These are phyloP conservation scores for Zygogramma bicolorata DNA, from an alignment of 2,888 invertebrate genomes.

Conservation along the genomic window DNA sequence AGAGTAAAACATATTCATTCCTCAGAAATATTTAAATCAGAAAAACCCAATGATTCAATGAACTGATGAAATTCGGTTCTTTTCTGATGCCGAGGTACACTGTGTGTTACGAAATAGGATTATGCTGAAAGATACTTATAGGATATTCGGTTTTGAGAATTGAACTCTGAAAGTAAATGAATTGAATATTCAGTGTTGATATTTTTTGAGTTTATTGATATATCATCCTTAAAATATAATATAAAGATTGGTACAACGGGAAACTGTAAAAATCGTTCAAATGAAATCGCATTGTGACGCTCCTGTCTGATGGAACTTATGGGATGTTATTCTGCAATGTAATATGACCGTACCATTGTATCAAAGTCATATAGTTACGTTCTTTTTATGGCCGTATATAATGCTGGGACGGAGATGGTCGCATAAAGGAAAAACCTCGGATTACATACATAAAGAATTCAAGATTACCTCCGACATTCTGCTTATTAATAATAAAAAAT, in stretches of 20 bases:
- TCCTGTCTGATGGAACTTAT: background rate
- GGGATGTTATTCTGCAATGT: background rate
- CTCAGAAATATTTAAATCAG: background rate
- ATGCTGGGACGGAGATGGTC: background rate
- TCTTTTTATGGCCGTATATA: background rate
- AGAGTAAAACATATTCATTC: background rate
- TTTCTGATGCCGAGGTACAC: too few species aligned
- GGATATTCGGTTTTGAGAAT: background rate
- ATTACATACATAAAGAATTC: background rate
- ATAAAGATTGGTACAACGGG: too few species aligned
- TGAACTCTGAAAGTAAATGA: background rate
- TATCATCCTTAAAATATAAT: too few species aligned
- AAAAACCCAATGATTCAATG: background rate
- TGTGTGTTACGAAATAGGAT: too few species aligned
- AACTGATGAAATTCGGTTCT: background rate
- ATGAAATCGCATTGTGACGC: too few species aligned
- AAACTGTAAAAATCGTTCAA: too few species aligned
- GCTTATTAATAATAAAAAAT: background rate
- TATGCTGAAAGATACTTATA: background rate
- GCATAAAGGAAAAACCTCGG: background rate
- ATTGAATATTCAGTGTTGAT: too few species aligned
- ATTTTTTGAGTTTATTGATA: background rate
- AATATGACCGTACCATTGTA: background rate
- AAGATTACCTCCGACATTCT: background rate
- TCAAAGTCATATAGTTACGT: background rate